Evolutionary conservation across 2,797 vertebrate species (phyloP).

Genomic region (Heterohyrax brucei): DNA sequence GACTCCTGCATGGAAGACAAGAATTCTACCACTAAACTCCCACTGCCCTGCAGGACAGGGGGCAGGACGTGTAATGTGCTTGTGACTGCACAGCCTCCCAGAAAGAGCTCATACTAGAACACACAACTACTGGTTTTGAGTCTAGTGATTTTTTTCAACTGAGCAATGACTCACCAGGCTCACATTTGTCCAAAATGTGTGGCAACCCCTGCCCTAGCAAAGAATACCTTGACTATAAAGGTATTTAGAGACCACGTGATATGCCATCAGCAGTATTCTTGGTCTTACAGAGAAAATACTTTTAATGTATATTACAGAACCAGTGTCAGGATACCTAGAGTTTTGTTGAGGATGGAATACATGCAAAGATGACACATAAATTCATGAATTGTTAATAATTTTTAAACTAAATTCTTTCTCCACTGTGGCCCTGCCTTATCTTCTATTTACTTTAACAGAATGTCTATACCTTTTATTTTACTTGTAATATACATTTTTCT

Average conservation of each 20-base stretch:
- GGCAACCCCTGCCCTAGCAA: background rate
- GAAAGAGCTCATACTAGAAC: background rate
- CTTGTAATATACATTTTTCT: background rate
- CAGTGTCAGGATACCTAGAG: slow-evolving; percentile 2
- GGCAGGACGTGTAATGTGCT: background rate
- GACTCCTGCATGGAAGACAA: background rate
- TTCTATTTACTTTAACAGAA: background rate
- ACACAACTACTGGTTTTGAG: background rate
- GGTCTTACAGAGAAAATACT: background rate
- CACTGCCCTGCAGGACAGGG: background rate
- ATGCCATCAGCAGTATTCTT: background rate
- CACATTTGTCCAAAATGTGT: slow-evolving; percentile 29
- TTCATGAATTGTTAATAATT: background rate
- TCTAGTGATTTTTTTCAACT: background rate
- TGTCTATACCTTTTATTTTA: slow-evolving; percentile 3
- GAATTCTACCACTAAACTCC: background rate
- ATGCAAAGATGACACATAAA: slow-evolving; percentile 1
- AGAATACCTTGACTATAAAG: background rate
- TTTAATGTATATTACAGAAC: background rate
- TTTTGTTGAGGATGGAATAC: slow-evolving; percentile 13
- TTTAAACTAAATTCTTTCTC: background rate
- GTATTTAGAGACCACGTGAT: slow-evolving; percentile 2
- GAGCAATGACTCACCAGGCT: background rate
- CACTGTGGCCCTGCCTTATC: background rate
- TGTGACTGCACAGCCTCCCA: background rate